Evolutionary conservation across 2,888 invertebrate species (phyloP).

Genomic region (Rotaria magnacalcarata): DNA sequence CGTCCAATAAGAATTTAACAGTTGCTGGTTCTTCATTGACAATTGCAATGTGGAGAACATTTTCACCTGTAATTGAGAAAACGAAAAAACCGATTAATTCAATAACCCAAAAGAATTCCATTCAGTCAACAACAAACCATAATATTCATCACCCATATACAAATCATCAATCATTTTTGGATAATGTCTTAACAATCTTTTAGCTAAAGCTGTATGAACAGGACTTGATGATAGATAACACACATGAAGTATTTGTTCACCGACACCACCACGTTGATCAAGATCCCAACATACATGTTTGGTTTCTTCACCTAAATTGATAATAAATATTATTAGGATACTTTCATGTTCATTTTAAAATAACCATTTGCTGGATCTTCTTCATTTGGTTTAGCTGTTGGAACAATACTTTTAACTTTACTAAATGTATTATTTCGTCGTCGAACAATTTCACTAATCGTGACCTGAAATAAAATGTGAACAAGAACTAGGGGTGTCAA

Average conservation of each 20-base stretch:
- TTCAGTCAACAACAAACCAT: slow-evolving; percentile 67
- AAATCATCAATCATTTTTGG: slow-evolving; percentile 92
- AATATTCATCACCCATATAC: slow-evolving; percentile 92
- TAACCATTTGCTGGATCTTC: slow-evolving; percentile 48
- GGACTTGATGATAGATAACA: slow-evolving; percentile 86
- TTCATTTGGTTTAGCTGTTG: slow-evolving; percentile 51
- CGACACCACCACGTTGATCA: slow-evolving; percentile 85
- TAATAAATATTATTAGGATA: slow-evolving; percentile 51
- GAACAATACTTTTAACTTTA: slow-evolving; percentile 48
- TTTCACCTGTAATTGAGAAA: slow-evolving; percentile 66
- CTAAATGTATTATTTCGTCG: slow-evolving; percentile 76
- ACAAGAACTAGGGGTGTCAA: not conserved
- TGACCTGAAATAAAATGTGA: slow-evolving; percentile 53
- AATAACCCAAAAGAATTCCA: no score
- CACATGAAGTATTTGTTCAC: slow-evolving; percentile 86
- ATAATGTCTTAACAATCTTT: slow-evolving; percentile 80
- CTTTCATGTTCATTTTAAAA: slow-evolving; percentile 49
- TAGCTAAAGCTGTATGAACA: slow-evolving; percentile 84
- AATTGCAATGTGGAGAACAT: slow-evolving; percentile 89
- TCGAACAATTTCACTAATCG: slow-evolving; percentile 79
- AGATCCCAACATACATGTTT: slow-evolving; percentile 85
- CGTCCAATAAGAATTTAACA: slow-evolving; percentile 87
- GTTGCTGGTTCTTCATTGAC: slow-evolving; percentile 95
- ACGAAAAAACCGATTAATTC: no score
- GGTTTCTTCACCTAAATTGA: slow-evolving; percentile 63